Percentiles rank a stretch among this genome's conserved stretches.
These are phyloP conservation scores for Allobates femoralis DNA, from an alignment of 2,797 vertebrate species.

Conservation along the genomic window DNA sequence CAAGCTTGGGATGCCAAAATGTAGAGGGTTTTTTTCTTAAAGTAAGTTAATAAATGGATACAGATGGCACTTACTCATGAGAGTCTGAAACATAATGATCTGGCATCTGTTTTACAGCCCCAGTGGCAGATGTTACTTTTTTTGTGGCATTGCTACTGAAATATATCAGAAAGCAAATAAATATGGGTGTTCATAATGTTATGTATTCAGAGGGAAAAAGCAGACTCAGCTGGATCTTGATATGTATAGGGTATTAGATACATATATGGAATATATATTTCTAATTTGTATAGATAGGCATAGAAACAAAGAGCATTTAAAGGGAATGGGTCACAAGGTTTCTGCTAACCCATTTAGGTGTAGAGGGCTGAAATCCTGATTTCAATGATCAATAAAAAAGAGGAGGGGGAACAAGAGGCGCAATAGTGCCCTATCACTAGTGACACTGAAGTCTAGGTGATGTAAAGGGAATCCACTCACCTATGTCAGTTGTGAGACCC, in stretches of 20 bases:
- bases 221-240: background rate
- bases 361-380: no score
- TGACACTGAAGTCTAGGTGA: no score
- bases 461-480: no score
- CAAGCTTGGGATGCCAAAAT: background rate
- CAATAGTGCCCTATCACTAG: no score
- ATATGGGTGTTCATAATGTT: background rate
- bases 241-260: background rate
- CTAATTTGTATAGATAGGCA: background rate
- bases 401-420: no score
- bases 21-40: background rate
- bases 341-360: no score
- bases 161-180: conserved; percentile 21
- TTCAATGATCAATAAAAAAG: no score
- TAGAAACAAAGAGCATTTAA: background rate
- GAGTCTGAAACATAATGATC: conserved; percentile 17
- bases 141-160: background rate
- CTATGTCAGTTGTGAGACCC: no score
- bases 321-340: no score
- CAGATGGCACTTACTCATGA: background rate
- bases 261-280: background rate
- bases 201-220: background rate
- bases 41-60: background rate
- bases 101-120: conserved; percentile 23
- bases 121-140: conserved; percentile 21